A percentile compares a stretch with the other conserved stretches of the same genome.
Conservation (phyloP, 2,888 invertebrate species). For the Eurois occulta region DNA sequence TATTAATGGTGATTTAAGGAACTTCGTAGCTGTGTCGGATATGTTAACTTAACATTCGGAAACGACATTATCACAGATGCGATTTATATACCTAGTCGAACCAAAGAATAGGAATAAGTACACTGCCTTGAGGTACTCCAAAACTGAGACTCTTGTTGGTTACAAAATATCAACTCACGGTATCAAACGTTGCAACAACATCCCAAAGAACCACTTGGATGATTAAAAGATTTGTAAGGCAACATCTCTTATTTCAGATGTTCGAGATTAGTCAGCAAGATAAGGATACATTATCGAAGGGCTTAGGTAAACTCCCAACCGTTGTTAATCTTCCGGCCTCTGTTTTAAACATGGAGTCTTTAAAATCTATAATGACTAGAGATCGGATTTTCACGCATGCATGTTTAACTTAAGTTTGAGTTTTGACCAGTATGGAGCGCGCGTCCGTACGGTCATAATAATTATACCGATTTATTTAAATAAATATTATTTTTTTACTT, state of each 20-base stretch:
- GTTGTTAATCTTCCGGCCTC: too few species aligned
- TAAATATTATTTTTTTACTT: too few species aligned
- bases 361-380: too few species aligned
- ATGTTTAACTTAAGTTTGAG: too few species aligned
- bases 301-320: not conserved
- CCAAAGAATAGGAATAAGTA: not conserved
- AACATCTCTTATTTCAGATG: not conserved
- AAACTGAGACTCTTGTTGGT: not conserved
- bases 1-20: not conserved
- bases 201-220: not conserved
- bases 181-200: not conserved
- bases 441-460: too few species aligned
- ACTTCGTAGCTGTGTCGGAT: not conserved
- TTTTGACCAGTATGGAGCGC: too few species aligned
- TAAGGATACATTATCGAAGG: not conserved
- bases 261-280: not conserved
- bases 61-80: not conserved
- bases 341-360: not conserved
- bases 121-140: not conserved
- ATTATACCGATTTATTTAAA: too few species aligned
- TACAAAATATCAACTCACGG: not conserved
- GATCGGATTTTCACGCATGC: too few species aligned
- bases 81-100: not conserved
- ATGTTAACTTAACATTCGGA: not conserved
- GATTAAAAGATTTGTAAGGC: not conserved